Percentiles rank a stretch among this genome's conserved stretches.
These are phyloP conservation scores for Sterrhoptilus dennistouni DNA, from an alignment of 2,113 vertebrate genomes.

Conservation along the genomic window DNA sequence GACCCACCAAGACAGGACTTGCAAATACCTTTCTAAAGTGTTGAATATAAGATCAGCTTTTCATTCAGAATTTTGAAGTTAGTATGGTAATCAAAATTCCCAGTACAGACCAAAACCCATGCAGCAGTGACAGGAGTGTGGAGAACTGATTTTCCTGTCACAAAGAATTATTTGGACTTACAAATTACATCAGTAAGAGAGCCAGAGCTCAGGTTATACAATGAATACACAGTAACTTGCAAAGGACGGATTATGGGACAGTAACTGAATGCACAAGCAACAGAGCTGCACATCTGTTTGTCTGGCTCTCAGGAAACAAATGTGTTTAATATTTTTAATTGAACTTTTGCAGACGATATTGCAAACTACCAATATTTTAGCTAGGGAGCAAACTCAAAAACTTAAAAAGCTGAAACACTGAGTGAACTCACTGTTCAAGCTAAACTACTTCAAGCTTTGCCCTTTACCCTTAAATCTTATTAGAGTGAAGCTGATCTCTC, in stretches of 20 bases:
- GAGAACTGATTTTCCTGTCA: neutral
- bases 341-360: neutral
- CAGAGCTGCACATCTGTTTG: neutral
- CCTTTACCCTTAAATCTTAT: slow-evolving; percentile 1
- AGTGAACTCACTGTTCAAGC: neutral
- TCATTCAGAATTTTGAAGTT: neutral
- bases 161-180: neutral
- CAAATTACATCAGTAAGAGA: neutral
- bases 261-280: neutral
- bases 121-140: neutral
- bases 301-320: neutral
- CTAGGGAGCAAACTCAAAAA: neutral
- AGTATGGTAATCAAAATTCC: neutral
- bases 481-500: neutral
- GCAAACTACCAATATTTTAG: neutral
- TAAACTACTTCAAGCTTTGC: neutral
- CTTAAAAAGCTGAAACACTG: neutral
- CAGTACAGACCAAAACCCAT: neutral
- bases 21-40: neutral
- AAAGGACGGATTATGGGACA: neutral
- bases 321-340: neutral
- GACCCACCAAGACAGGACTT: neutral
- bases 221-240: neutral
- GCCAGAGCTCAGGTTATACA: neutral
- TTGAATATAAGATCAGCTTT: neutral